A percentile compares a stretch with the other conserved stretches of the same genome.
These are phyloP conservation scores for Drosophila sp. DNA, from an alignment of 1,140 invertebrate species.

Conservation along the genomic window DNA sequence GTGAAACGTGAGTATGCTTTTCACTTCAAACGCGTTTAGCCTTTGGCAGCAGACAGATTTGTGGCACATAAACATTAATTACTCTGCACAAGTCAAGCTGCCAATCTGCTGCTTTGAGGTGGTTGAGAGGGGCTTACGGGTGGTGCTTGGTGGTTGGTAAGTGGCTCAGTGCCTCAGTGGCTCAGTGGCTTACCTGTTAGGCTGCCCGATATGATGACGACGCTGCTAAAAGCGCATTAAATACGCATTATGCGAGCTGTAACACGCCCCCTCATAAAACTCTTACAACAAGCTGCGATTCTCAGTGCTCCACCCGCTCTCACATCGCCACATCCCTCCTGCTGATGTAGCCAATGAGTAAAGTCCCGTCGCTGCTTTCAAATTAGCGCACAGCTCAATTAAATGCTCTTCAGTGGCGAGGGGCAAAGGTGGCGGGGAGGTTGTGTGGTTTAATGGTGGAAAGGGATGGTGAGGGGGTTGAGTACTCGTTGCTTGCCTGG, in stretches of 20 bases:
- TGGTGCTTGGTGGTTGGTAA: background rate
- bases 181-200: constrained; percentile 32
- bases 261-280: constrained; percentile 5
- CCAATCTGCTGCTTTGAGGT: background rate
- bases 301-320: background rate
- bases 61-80: constrained; percentile 49
- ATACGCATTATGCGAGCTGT: constrained; percentile 61
- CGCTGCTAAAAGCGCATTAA: constrained; percentile 65
- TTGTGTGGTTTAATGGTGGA: background rate
- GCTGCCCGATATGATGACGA: constrained; percentile 11
- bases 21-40: constrained; percentile 26
- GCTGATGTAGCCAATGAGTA: constrained; percentile 11
- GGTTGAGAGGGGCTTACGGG: background rate
- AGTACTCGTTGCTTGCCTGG: constrained; percentile 48
- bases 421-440: background rate
- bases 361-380: constrained; percentile 72
- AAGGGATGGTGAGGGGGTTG: constrained; percentile 1
- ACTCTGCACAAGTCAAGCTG: constrained; percentile 7
- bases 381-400: constrained; percentile 79
- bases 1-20: background rate
- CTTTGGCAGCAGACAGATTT: constrained; percentile 51
- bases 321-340: background rate
- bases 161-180: constrained; percentile 16
- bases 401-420: constrained; percentile 42
- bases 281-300: constrained; percentile 2